Conservation (phyloP, 2,113 vertebrate species). For the Ictidomys tridecemlineatus region DNA sequence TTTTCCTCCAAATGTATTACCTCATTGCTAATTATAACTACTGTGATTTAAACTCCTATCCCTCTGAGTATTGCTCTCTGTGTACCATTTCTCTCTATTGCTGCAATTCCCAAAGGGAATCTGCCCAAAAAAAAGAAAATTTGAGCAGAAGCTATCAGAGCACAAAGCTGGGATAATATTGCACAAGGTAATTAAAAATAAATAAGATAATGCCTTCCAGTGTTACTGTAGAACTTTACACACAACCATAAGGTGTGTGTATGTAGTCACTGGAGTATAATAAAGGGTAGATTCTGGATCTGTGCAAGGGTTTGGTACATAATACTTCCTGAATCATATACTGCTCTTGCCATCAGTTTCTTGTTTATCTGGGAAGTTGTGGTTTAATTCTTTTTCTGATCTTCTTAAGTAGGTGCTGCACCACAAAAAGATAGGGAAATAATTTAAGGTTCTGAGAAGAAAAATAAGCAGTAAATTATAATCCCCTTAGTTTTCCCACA, state of each 20-base stretch:
- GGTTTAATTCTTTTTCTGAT: conserved; percentile 9
- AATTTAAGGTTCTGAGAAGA: conserved; percentile 5
- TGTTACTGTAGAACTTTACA: neutral
- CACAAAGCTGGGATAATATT: conserved; percentile 70
- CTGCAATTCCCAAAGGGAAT: conserved; percentile 28
- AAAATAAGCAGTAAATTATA: neutral
- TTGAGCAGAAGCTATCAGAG: conserved; percentile 51
- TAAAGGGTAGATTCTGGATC: neutral
- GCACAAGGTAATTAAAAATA: conserved; percentile 74
- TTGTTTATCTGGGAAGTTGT: neutral
- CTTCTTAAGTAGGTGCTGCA: neutral
- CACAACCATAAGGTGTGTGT: neutral
- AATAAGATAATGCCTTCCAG: conserved; percentile 55
- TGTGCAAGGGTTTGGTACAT: neutral
- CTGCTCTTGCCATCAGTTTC: neutral
- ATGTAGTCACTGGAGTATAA: neutral
- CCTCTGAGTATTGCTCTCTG: conserved; percentile 22
- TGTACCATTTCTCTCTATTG: neutral
- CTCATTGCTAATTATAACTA: conserved; percentile 70
- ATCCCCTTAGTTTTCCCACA: neutral
- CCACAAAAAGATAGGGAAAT: neutral
- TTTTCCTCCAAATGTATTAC: conserved; percentile 13
- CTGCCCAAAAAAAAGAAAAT: conserved; percentile 12
- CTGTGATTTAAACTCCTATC: conserved; percentile 56
- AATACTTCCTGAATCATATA: neutral